Base-by-base conservation (phyloP, 2,888 invertebrate genomes). In the Torymus aiolomorphi region DNA sequence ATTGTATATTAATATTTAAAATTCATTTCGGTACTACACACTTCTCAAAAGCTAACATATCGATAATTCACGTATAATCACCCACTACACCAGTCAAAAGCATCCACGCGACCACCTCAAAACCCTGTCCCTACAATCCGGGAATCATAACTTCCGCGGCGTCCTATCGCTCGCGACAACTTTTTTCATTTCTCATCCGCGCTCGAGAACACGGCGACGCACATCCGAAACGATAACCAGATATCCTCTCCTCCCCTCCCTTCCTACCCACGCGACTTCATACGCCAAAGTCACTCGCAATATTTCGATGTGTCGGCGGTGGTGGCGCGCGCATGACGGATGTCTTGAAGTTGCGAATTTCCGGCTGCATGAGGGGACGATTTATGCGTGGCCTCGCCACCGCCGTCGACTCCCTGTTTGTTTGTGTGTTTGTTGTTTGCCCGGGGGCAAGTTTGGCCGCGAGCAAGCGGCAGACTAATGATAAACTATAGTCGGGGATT, bases 341-440 rank as follows among this genome's bases (percentile, higher is more conserved):
- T 80, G 80, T 65, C 77, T 80, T 74, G 77, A 77, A 80, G 80
- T 80, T 80, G 63, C 77, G 77, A 77, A 80, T 80, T 77, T 73
- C 77, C 70, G 52, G 59, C 63, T 8, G 1, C 77, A 70, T 59
- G 73, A 57, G 56, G 66, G 49, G 72, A 52, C 80, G 76, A 80
- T 76, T 80, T 80, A 80, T 76, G 80, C 69, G 73, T 62, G 72
- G 8, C 42, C 42, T 8, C 42, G 8, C 42, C 8, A 42, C 42
- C 31, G 4, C 5, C 31, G 24, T 24, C 24, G 76, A 20, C 31
- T 61, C 57, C 31, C 69, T 80, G 80, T 72, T 75, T 80, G 75
- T 70, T 70, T 70, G 79, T 71, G 18, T 75, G 71, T 75, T 75
- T 70, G 80, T 67, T 80, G 80, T 75, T 80, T 80, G 67, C 71